Evolutionary conservation across 2,113 vertebrate species (phyloP), one percentile per base, ranked within the genome.

Genomic region (Trichechus manatus): DNA sequence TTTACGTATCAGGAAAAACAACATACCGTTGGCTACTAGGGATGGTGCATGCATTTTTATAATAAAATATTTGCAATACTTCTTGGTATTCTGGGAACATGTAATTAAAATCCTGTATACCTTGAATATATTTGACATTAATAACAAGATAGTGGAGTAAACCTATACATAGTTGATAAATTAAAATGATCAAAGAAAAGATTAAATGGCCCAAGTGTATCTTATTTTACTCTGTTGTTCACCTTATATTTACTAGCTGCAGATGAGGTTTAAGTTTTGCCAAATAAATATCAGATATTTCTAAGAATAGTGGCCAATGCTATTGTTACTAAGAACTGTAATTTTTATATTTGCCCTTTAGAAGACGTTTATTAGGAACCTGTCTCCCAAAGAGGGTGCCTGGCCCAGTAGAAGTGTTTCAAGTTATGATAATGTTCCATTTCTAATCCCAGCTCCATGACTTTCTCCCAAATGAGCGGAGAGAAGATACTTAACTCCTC

Each of bases 201-300:
- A 87, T 68, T 4, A 81, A 93, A 81, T 81, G 68, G 23, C 39
- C 39, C 81, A 61, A 5, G 17, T 74, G 7, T 61, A 56, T n/a
- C 3, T 8, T 75, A 36, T 42, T 87, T 85, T 59, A 89, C 23
- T 82, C 20, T 15, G 4, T 84, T 47, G 68, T 77, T 50, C 29
- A 15, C 50, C 6, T 77, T 82, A 15, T 68, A 74, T 94, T 86
- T 88, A 66, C 10, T 77, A 56, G 33, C 15, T 87, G 50, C 63
- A 78, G 59, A 50, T 70, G 74, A 96, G 56, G 9, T 87, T 64
- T 87, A 56, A 90, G 36, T 53, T 80, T 93, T 96, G 42, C 50
- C 68, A 94, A 77, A 77, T 81, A 91, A 74, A 88, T 78, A 88
- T 95, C 33, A 92, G 25, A 6, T 81, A 79, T 92, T 94, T 95